Percentiles rank a stretch among this genome's conserved stretches.
phyloP scores from a whole-genome alignment of 2,888 invertebrate genomes.

The Daptonema setosum region DNA sequence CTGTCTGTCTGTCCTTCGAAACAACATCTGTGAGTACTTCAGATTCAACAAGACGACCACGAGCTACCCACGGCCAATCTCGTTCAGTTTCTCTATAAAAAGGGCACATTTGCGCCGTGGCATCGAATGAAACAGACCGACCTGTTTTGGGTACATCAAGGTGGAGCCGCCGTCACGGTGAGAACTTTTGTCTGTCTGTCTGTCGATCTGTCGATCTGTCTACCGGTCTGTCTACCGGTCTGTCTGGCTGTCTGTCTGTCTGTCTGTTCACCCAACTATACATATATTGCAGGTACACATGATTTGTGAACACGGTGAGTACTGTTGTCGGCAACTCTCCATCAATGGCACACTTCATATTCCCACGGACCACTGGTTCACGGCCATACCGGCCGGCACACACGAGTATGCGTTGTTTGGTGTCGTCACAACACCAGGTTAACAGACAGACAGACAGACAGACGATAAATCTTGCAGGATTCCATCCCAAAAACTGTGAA shows the following conservation, averaged over 20 bases:
- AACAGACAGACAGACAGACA: no score
- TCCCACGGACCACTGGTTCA: neutral
- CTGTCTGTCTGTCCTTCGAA: no score
- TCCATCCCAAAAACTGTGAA: neutral
- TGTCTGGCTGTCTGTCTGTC: neutral
- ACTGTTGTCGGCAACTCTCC: neutral
- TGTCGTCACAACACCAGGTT: neutral
- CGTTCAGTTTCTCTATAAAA: conserved; percentile 2
- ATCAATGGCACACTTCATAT: neutral
- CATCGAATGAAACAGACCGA: neutral
- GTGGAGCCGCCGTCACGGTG: neutral
- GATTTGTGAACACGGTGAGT: no score
- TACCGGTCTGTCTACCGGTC: neutral
- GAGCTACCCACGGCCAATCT: neutral
- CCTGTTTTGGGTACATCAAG: conserved; percentile 1
- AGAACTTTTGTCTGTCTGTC: neutral
- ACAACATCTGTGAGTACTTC: no score
- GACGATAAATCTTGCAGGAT: neutral
- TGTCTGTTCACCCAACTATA: neutral
- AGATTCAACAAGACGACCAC: no score
- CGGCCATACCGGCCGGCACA: neutral
- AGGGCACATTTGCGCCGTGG: neutral
- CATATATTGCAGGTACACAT: no score
- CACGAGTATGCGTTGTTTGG: neutral
- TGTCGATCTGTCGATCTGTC: neutral